Percentiles rank a stretch among this genome's conserved stretches.
These are phyloP conservation scores for Microcebus ravelobensis DNA, from an alignment of 2,113 vertebrate genomes.

Conservation along the genomic window DNA sequence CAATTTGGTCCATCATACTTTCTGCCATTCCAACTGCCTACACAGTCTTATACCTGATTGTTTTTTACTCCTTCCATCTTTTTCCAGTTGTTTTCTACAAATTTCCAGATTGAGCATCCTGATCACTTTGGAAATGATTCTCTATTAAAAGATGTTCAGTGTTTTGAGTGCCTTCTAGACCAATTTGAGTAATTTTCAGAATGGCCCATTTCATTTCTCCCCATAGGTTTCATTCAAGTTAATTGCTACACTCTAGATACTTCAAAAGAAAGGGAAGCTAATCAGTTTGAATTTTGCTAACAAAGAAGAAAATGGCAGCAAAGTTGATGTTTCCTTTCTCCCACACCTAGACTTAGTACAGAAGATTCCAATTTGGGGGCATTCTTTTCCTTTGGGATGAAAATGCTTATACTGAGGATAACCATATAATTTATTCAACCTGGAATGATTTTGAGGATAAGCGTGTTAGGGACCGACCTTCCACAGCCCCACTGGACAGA, in stretches of 20 bases:
- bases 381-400: background rate
- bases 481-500: no score
- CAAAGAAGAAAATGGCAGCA: background rate
- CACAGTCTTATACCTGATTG: background rate
- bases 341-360: background rate
- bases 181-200: conserved; percentile 14
- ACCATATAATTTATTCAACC: background rate
- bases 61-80: conserved; percentile 2
- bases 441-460: background rate
- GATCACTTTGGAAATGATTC: background rate
- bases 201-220: background rate
- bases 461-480: no score
- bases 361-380: background rate
- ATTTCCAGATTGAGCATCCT: background rate
- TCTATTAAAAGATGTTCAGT: background rate
- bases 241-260: background rate
- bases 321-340: background rate
- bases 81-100: background rate
- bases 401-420: background rate
- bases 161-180: background rate
- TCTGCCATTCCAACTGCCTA: background rate
- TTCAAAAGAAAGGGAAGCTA: background rate
- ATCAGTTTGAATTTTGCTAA: background rate
- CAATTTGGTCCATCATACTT: background rate
- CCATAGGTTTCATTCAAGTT: background rate